phyloP scores from a whole-genome alignment of 2,113 vertebrate species.

The Sceloporus tristichus region DNA sequence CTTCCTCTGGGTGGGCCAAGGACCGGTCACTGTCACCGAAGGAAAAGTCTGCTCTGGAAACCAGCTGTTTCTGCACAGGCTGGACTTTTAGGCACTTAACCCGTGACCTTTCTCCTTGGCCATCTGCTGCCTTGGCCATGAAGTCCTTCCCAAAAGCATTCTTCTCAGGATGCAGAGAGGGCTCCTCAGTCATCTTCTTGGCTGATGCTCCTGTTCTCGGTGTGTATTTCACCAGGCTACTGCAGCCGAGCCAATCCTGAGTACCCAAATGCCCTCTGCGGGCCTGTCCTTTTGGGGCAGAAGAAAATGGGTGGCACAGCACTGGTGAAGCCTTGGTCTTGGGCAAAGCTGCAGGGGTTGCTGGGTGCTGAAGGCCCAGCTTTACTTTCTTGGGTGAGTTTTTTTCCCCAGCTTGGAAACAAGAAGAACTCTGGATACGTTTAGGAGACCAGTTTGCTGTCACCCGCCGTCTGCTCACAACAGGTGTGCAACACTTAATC shows the following conservation, averaged over 20 bases:
- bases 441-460: conserved; percentile 77
- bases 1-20: not conserved
- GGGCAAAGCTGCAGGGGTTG: conserved; percentile 5
- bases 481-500: conserved; percentile 64
- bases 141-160: conserved; percentile 49
- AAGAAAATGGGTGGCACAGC: conserved; percentile 70
- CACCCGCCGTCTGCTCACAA: conserved; percentile 54
- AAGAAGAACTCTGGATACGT: conserved; percentile 69
- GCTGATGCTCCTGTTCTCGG: conserved; percentile 36
- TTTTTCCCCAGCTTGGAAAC: conserved; percentile 76
- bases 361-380: conserved; percentile 68
- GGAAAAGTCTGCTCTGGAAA: conserved; percentile 56
- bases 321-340: conserved; percentile 66
- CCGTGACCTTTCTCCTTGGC: conserved; percentile 51
- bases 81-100: conserved; percentile 67
- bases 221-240: conserved; percentile 70
- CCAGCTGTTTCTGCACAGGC: conserved; percentile 78
- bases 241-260: conserved; percentile 50
- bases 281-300: conserved; percentile 72
- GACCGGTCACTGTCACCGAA: conserved; percentile 35
- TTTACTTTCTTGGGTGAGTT: conserved; percentile 85
- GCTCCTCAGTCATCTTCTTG: conserved; percentile 60
- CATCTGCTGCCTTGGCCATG: conserved; percentile 14
- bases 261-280: conserved; percentile 56
- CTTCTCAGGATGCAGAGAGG: conserved; percentile 10